Evolutionary conservation across 2,888 invertebrate species (phyloP).

Genomic region (Dascillus cervinus): DNA sequence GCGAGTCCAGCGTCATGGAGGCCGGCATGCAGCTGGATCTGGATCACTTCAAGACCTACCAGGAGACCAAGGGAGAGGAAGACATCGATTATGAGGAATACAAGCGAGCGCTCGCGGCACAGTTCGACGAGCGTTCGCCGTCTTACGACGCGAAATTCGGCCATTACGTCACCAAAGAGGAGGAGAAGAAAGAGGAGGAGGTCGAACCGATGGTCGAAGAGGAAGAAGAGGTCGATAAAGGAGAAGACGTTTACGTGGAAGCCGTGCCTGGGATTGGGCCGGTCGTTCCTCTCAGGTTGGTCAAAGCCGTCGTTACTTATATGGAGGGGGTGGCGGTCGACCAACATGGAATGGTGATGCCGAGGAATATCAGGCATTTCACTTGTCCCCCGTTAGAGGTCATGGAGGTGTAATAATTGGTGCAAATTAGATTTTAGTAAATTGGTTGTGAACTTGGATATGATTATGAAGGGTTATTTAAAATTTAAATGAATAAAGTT

Average conservation of each 20-base stretch:
- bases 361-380: slow-evolving; percentile 61
- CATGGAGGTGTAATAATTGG: too few species aligned
- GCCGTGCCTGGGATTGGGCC: slow-evolving; percentile 57
- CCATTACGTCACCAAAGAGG: too few species aligned
- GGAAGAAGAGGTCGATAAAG: slow-evolving; percentile 17
- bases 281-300: slow-evolving; percentile 44
- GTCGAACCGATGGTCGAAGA: slow-evolving; percentile 14
- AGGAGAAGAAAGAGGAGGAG: slow-evolving; percentile 19
- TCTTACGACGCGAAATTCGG: too few species aligned
- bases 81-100: background rate
- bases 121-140: slow-evolving; percentile 3
- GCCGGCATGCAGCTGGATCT: too few species aligned
- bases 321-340: slow-evolving; percentile 45
- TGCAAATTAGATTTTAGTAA: too few species aligned
- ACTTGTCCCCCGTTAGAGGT: slow-evolving; percentile 60
- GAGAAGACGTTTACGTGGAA: slow-evolving; percentile 33
- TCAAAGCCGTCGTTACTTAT: slow-evolving; percentile 48
- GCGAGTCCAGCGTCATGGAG: too few species aligned
- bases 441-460: too few species aligned
- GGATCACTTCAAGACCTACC: slow-evolving; percentile 5
- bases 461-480: too few species aligned
- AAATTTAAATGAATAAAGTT: too few species aligned
- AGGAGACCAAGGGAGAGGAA: background rate
- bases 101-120: background rate
- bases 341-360: slow-evolving; percentile 61